Percentiles rank a stretch among this genome's conserved stretches.
These are phyloP conservation scores for Bombus confusus DNA, from an alignment of 1,140 invertebrate species.

Conservation along the genomic window DNA sequence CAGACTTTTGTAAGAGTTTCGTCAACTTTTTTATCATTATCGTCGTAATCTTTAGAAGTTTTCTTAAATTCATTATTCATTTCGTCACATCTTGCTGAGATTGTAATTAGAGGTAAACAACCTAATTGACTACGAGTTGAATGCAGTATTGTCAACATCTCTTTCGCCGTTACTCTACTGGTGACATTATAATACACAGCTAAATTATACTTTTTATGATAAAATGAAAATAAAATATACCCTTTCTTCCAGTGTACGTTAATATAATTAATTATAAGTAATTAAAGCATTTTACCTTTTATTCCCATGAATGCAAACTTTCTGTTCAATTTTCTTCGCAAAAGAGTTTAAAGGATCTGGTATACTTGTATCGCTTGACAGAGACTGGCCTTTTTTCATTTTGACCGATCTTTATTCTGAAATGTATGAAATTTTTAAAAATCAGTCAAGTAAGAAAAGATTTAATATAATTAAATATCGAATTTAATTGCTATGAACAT, in stretches of 20 bases:
- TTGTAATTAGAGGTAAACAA: slow-evolving; percentile 5
- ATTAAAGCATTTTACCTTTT: neutral
- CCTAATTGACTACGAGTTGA: neutral
- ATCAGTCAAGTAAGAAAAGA: neutral
- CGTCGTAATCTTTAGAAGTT: neutral
- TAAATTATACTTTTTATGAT: neutral
- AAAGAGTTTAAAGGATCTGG: slow-evolving; percentile 18
- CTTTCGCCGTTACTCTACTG: slow-evolving; percentile 41
- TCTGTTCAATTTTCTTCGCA: neutral
- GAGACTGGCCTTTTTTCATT: slow-evolving; percentile 13
- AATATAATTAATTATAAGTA: neutral
- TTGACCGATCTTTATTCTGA: neutral
- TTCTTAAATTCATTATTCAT: neutral
- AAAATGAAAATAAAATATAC: neutral
- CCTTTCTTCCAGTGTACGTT: too few relatives aligned
- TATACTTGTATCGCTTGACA: neutral
- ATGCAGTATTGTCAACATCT: slow-evolving; percentile 35
- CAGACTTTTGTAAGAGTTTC: neutral
- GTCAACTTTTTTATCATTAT: neutral
- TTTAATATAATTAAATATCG: neutral
- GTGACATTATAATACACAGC: neutral
- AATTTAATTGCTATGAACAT: neutral
- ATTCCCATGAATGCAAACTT: neutral
- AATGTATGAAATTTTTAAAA: neutral
- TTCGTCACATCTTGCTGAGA: neutral